Evolutionary conservation across 2,113 vertebrate genomes (phyloP).

Genomic region (Chaenocephalus aceratus): DNA sequence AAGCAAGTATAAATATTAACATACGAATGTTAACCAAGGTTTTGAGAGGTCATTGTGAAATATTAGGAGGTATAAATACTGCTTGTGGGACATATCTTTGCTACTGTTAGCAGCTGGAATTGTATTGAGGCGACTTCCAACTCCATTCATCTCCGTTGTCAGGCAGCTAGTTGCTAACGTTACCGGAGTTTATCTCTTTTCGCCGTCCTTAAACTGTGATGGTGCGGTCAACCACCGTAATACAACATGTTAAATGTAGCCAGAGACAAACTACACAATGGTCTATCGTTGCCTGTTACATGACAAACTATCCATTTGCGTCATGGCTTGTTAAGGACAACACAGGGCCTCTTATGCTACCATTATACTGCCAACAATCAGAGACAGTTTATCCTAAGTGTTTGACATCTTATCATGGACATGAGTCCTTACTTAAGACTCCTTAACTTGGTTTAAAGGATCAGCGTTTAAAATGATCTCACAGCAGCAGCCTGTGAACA

Average conservation of each 20-base stretch:
- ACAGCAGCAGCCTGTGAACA: background rate
- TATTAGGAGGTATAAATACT: background rate
- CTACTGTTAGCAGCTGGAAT: conserved; percentile 24
- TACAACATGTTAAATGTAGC: background rate
- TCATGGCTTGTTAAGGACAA: conserved; percentile 1
- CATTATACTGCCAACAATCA: background rate
- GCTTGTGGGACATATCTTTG: background rate
- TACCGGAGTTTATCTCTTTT: background rate
- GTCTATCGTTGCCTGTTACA: background rate
- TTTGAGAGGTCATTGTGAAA: background rate
- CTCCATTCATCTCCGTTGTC: conserved; percentile 63
- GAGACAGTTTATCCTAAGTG: background rate
- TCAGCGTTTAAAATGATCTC: background rate
- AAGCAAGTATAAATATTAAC: conserved; percentile 10
- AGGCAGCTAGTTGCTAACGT: conserved; percentile 37
- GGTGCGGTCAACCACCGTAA: background rate
- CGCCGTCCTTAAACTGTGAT: background rate
- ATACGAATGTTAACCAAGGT: rapidly evolving
- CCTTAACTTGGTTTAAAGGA: background rate
- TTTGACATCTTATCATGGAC: background rate
- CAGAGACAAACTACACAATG: background rate
- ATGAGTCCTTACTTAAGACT: background rate
- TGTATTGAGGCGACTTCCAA: background rate
- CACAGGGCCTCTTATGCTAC: conserved; percentile 19
- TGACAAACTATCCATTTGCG: background rate